phyloP scores from a whole-genome alignment of 2,888 invertebrate genomes.

The Lydus trimaculatus region DNA sequence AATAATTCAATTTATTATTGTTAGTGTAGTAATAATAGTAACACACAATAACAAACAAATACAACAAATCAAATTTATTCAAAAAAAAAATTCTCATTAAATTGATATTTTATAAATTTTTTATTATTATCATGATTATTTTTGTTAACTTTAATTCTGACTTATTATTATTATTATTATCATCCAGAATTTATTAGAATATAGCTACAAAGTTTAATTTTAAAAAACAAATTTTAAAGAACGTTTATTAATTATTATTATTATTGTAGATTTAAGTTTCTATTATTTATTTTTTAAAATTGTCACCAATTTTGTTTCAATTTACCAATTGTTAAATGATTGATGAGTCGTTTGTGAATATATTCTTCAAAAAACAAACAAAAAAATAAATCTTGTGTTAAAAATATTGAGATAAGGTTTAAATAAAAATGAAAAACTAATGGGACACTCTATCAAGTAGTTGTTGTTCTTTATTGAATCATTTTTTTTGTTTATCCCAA shows the following conservation, averaged over 20 bases:
- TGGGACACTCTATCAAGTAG: background rate
- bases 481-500: slow-evolving; percentile 27
- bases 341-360: slow-evolving; percentile 2
- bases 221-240: background rate
- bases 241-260: too few species aligned
- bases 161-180: background rate
- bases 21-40: background rate
- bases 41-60: background rate
- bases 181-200: too few species aligned
- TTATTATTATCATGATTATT: background rate
- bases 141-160: background rate
- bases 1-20: background rate
- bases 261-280: background rate
- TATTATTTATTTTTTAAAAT: background rate
- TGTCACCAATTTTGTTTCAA: background rate
- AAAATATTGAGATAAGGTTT: background rate
- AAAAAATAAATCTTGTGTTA: background rate
- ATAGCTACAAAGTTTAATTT: background rate
- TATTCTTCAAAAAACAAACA: background rate
- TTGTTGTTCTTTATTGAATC: slow-evolving; percentile 35
- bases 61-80: background rate
- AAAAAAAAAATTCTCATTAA: background rate
- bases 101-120: background rate
- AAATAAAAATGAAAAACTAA: slow-evolving; percentile 3
- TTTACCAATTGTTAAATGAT: slow-evolving; percentile 1